A percentile compares a stretch with the other conserved stretches of the same genome.
Conservation (phyloP, 2,888 invertebrate genomes). For the Rhagophthalmus giganteus region DNA sequence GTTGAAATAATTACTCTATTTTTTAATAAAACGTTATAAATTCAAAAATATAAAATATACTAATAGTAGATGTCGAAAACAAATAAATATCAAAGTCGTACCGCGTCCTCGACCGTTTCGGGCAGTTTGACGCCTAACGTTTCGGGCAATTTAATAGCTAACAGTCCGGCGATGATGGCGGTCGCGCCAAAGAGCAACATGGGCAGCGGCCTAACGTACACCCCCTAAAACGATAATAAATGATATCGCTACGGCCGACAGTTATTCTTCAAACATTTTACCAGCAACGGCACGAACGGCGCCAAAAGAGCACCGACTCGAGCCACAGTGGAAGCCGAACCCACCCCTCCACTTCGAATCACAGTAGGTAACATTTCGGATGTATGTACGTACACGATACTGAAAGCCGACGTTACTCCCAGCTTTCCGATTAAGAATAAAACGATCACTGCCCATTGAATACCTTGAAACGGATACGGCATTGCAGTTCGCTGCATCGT, state of each 20-base stretch:
- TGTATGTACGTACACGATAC: constrained; percentile 65
- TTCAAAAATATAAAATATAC: too few species aligned
- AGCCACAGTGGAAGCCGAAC: constrained; percentile 62
- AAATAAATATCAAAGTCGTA: constrained; percentile 42
- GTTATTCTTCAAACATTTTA: too few species aligned
- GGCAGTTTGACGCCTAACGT: constrained; percentile 64
- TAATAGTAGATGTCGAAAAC: too few species aligned
- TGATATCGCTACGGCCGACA: too few species aligned
- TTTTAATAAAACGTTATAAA: too few species aligned
- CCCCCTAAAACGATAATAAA: constrained; percentile 56
- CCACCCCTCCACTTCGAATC: constrained; percentile 63
- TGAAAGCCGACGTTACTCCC: constrained; percentile 66
- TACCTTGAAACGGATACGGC: constrained; percentile 46
- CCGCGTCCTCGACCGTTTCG: constrained; percentile 62
- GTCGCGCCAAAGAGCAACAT: constrained; percentile 60
- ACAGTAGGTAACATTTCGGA: constrained; percentile 61
- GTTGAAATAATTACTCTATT: too few species aligned
- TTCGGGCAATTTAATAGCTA: constrained; percentile 65
- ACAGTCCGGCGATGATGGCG: constrained; percentile 58
- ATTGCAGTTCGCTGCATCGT: constrained; percentile 1
- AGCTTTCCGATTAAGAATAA: constrained; percentile 66
- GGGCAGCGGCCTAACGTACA: constrained; percentile 57
- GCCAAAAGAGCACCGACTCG: constrained; percentile 65
- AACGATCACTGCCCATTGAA: constrained; percentile 59
- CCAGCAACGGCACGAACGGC: constrained; percentile 64